Conservation (phyloP, 37 sponge, comb jelly and placozoan species). For the Crambe crambe region DNA sequence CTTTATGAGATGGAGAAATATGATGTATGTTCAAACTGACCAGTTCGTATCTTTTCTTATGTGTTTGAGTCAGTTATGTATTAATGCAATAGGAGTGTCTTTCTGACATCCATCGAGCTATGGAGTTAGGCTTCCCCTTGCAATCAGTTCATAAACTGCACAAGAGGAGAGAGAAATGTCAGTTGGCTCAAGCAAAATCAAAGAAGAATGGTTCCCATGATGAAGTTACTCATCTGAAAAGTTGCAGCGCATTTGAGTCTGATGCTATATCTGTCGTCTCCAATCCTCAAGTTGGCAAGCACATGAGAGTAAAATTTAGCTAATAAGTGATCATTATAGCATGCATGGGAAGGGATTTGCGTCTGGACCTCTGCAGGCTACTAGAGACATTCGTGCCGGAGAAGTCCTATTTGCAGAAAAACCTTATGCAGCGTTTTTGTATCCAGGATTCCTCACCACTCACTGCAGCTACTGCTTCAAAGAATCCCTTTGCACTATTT, state of each 20-base stretch:
- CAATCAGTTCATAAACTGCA: slow-evolving; percentile 12
- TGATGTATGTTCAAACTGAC: slow-evolving; percentile 30
- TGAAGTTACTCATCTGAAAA: neutral
- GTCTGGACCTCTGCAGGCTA: slow-evolving; percentile 12
- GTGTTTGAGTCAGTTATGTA: neutral
- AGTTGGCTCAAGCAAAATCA: neutral
- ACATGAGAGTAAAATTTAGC: neutral
- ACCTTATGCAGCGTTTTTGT: slow-evolving; percentile 43
- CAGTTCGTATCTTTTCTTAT: slow-evolving; percentile 1
- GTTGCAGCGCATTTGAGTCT: slow-evolving; percentile 18
- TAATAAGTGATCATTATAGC: neutral
- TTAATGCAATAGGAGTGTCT: slow-evolving; percentile 34
- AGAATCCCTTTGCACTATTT: neutral
- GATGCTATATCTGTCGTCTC: neutral
- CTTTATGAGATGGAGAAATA: slow-evolving; percentile 34
- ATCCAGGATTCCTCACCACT: slow-evolving; percentile 9
- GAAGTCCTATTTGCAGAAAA: slow-evolving; percentile 35
- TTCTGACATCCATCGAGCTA: slow-evolving; percentile 25
- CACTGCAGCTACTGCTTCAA: slow-evolving; percentile 50
- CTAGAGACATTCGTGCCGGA: slow-evolving; percentile 6
- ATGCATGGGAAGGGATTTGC: neutral
- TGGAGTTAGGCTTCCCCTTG: neutral
- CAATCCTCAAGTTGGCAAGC: slow-evolving; percentile 11
- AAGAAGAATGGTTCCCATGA: neutral
- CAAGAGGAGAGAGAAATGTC: slow-evolving; percentile 16